Base-by-base conservation (phyloP, 2,797 vertebrate species). In the Helarctos malayanus region DNA sequence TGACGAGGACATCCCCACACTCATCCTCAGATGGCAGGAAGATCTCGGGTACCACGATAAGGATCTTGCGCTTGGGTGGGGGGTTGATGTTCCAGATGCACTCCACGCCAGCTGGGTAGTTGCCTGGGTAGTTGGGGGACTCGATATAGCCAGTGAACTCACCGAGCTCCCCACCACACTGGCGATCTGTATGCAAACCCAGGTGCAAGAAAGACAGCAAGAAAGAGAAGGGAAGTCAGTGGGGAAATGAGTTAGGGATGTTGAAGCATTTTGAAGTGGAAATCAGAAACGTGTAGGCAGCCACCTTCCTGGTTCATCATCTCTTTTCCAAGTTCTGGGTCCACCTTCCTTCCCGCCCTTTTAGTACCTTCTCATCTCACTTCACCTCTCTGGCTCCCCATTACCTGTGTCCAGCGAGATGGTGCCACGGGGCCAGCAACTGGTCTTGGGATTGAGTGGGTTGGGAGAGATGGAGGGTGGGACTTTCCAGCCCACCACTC, bases 21-120 rank as follows among this genome's bases (percentile, higher is more conserved):
- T 99, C 99, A 0, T 99, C 99, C 98, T 99, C 99, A 0, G 99
- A 99, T 0, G 99, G 99, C 97, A 99, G 99, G 98, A 99, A 99
- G 98, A 99, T 99, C 98, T 99, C 99, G 0, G 99, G 99, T 93
- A 99, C 99, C 96, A 99, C 99, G 10, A 99, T 99, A 71, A 99
- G 99, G 98, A 99, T 99, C 99, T 99, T 99, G 98, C 99, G 99
- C 98, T 99, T 99, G 98, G 99, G 99, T 3, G 99, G 99, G 0
- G 99, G 99, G 98, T 99, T 99, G 99, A 99, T 99, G 98, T 99
- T 99, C 99, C 99, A 99, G 61, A 99, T 98, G 49, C 99, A 99
- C 97, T 99, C 99, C 78, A 99, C 98, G 2, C 99, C 99, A 38
- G 99, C 99, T 0, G 99, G 99, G 97, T 99, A 99, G 98, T 99